These are phyloP conservation scores for Axea sp. DNA, from an alignment of 2,888 invertebrate genomes.

Conservation along the genomic window DNA sequence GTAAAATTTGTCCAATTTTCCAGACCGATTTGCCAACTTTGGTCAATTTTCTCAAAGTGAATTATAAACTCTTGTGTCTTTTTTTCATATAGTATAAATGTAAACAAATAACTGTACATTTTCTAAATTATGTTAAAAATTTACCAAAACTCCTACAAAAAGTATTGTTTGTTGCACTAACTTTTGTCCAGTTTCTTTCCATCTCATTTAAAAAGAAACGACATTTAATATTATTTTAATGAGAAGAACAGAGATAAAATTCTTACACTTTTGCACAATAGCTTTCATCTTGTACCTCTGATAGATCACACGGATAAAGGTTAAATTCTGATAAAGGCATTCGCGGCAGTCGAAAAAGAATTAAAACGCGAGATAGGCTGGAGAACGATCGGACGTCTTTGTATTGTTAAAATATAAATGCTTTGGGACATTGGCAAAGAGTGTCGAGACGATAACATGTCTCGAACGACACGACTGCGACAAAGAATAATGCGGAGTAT, in stretches of 20 bases:
- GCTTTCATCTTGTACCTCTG: slow-evolving; percentile 45
- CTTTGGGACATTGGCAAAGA: slow-evolving; percentile 61
- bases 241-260: slow-evolving; percentile 1
- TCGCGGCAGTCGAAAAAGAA: slow-evolving; percentile 52
- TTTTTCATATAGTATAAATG: too few species aligned
- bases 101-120: too few species aligned
- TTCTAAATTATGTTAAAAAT: too few species aligned
- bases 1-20: too few species aligned
- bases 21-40: too few species aligned
- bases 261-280: slow-evolving; percentile 26
- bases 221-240: too few species aligned
- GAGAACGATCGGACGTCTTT: slow-evolving; percentile 33
- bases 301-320: slow-evolving; percentile 55
- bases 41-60: too few species aligned
- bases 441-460: slow-evolving; percentile 67
- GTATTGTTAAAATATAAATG: slow-evolving; percentile 65
- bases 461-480: slow-evolving; percentile 65
- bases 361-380: slow-evolving; percentile 52
- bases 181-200: too few species aligned
- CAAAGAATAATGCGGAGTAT: slow-evolving; percentile 42
- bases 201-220: too few species aligned
- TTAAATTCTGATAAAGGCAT: slow-evolving; percentile 58
- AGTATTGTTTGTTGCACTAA: too few species aligned
- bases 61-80: too few species aligned
- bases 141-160: too few species aligned